Evolutionary conservation across 2,888 invertebrate species (phyloP).

Genomic region (Dasysyrphus albostriatus): DNA sequence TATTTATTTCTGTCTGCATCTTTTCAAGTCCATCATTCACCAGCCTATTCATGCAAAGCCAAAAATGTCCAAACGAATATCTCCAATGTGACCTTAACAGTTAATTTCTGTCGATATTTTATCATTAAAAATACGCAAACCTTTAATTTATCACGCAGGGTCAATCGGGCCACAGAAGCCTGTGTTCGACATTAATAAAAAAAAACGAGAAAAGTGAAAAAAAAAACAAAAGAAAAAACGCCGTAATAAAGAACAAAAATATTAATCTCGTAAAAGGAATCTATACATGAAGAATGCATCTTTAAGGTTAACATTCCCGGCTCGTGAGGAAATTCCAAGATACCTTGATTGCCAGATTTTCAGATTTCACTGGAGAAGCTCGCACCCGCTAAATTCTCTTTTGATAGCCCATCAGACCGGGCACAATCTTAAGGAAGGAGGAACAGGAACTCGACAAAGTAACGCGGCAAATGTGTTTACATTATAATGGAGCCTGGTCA

Average conservation of each 20-base stretch:
- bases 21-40: slow-evolving; percentile 60
- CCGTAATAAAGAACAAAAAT: slow-evolving; percentile 20
- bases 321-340: slow-evolving; percentile 41
- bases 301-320: neutral
- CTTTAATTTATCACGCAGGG: slow-evolving; percentile 72
- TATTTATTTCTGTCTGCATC: slow-evolving; percentile 19
- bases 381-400: slow-evolving; percentile 55
- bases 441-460: slow-evolving; percentile 21
- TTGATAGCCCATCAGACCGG: slow-evolving; percentile 1
- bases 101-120: slow-evolving; percentile 76
- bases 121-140: slow-evolving; percentile 71
- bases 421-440: neutral
- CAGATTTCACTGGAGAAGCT: slow-evolving; percentile 34
- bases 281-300: slow-evolving; percentile 16
- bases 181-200: slow-evolving; percentile 8
- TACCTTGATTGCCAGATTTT: slow-evolving; percentile 42
- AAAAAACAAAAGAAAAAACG: neutral
- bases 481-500: slow-evolving; percentile 22
- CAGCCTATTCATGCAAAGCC: slow-evolving; percentile 63
- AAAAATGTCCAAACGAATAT: slow-evolving; percentile 55
- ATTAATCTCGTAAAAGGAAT: slow-evolving; percentile 57
- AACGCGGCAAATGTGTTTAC: neutral
- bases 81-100: slow-evolving; percentile 71
- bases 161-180: slow-evolving; percentile 65
- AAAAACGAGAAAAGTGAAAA: neutral